Conservation (phyloP, 1,140 invertebrate genomes). For the Idris sp. region DNA sequence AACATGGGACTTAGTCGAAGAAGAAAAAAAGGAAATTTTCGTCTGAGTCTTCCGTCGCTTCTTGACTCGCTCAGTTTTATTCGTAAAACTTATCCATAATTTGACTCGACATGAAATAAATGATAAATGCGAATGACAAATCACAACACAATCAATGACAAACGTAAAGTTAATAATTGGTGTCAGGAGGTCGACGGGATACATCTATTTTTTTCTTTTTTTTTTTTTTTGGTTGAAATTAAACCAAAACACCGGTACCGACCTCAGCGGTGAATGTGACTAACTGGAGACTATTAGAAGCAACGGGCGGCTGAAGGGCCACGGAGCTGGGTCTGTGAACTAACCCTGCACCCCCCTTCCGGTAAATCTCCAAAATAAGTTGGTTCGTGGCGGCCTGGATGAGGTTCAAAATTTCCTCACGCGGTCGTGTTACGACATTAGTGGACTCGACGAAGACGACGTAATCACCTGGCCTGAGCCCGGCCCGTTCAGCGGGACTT, state of each 20-base stretch:
- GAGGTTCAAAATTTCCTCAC: constrained; percentile 88
- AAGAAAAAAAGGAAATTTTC: constrained; percentile 2
- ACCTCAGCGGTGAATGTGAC: constrained; percentile 91
- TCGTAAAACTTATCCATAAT: constrained; percentile 44
- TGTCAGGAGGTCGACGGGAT: too few species aligned
- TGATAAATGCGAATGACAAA: constrained; percentile 55
- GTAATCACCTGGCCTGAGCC: constrained; percentile 89
- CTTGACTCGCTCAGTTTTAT: constrained; percentile 46
- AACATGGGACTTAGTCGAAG: too few species aligned
- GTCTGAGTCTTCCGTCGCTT: constrained; percentile 7
- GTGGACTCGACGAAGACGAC: constrained; percentile 91
- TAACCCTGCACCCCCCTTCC: constrained; percentile 74
- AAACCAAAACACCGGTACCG: constrained; percentile 82
- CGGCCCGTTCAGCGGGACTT: constrained; percentile 88
- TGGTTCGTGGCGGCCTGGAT: constrained; percentile 87
- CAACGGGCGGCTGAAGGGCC: constrained; percentile 66
- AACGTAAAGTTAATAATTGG: constrained; percentile 30
- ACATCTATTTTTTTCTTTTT: neutral
- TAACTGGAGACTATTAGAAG: constrained; percentile 82
- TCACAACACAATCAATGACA: constrained; percentile 55
- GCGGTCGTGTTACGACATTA: constrained; percentile 89
- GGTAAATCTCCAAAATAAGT: constrained; percentile 87
- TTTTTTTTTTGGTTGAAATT: constrained; percentile 11
- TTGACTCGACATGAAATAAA: constrained; percentile 39
- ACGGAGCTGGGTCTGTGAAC: constrained; percentile 69